phyloP scores from a whole-genome alignment of 2,113 vertebrate genomes.

The Mellivora capensis region DNA sequence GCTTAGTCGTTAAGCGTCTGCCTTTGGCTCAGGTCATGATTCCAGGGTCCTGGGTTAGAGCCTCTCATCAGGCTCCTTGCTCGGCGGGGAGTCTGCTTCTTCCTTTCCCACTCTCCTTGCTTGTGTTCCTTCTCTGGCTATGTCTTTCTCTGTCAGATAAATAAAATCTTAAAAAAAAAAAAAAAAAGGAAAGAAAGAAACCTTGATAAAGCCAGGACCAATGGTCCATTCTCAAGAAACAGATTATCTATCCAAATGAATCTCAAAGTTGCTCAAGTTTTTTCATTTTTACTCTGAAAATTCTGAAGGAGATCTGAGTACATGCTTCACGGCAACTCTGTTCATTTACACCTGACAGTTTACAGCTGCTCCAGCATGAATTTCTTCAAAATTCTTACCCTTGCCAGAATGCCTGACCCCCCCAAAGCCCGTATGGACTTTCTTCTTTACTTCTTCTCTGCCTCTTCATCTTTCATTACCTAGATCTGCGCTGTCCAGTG shows the following conservation, averaged over 20 bases:
- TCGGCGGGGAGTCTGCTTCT: too few species aligned
- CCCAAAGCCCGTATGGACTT: background rate
- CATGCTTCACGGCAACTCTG: background rate
- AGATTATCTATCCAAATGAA: background rate
- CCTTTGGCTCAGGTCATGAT: too few species aligned
- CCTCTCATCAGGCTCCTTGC: too few species aligned
- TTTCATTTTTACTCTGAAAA: background rate
- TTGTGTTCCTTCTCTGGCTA: too few species aligned
- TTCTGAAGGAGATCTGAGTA: background rate
- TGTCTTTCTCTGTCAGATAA: too few species aligned
- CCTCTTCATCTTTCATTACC: background rate
- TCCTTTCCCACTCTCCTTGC: too few species aligned
- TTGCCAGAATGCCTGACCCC: background rate
- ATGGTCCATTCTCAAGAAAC: background rate
- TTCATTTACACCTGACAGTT: background rate
- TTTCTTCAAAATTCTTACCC: background rate
- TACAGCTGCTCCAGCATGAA: rapidly evolving
- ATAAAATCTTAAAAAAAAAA: too few species aligned
- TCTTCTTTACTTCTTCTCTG: background rate
- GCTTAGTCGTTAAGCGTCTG: too few species aligned
- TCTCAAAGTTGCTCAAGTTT: background rate
- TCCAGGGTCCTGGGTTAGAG: too few species aligned
- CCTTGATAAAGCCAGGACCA: background rate
- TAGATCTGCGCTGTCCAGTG: background rate
- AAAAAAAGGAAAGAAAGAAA: background rate